Percentiles rank a stretch among this genome's conserved stretches.
phyloP scores from a whole-genome alignment of 2,888 invertebrate species.

The Eupithecia tripunctaria region DNA sequence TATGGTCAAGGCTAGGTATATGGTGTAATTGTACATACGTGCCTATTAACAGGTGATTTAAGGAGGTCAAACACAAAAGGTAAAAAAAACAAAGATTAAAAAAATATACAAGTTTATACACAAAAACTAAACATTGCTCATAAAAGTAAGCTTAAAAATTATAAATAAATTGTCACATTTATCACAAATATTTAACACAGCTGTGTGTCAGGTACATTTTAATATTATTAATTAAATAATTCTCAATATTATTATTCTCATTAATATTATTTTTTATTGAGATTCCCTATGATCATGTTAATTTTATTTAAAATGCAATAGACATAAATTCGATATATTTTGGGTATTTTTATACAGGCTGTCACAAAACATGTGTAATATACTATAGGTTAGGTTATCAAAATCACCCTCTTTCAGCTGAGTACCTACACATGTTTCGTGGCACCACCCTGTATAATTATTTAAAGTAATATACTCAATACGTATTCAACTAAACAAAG shows the following conservation, averaged over 20 bases:
- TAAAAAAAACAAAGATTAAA: slow-evolving; percentile 33
- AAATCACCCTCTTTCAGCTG: no score
- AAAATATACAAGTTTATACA: slow-evolving; percentile 50
- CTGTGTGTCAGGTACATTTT: slow-evolving; percentile 50
- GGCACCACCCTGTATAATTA: not conserved
- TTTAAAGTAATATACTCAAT: not conserved
- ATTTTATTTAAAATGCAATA: slow-evolving; percentile 7
- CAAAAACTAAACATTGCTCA: slow-evolving; percentile 47
- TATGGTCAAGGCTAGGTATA: not conserved
- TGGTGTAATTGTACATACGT: not conserved
- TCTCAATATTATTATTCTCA: not conserved
- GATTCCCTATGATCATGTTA: not conserved
- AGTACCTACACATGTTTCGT: no score
- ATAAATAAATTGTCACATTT: slow-evolving; percentile 45
- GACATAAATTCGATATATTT: not conserved
- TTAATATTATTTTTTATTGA: not conserved
- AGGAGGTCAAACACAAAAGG: slow-evolving; percentile 10
- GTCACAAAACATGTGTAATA: no score
- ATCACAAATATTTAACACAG: slow-evolving; percentile 58
- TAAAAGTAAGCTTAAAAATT: slow-evolving; percentile 50
- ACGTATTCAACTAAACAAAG: not conserved
- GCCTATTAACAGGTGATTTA: not conserved
- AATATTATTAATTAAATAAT: not conserved
- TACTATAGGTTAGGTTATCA: no score
- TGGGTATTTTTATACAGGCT: not conserved